Evolutionary conservation across 2,113 vertebrate genomes (phyloP), one percentile per base, ranked within the genome.

Genomic region (Symphodus melops): DNA sequence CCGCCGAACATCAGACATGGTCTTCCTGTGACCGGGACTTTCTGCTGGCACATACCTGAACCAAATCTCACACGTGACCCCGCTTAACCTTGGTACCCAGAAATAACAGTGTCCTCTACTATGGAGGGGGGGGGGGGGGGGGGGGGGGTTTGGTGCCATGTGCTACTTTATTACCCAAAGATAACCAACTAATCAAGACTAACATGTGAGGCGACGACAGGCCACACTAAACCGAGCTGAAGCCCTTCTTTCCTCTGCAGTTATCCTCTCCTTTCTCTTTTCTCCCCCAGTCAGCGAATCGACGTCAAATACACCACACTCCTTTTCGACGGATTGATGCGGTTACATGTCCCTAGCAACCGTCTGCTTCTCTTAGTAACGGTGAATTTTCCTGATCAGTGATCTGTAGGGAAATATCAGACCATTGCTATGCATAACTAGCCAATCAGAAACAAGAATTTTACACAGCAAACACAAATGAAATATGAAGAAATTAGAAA

Each of bases 181-280:
- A 91, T 82, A 93, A 91, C 69, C 91, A 76, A 77, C 25, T n/a
- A n/a, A n/a, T n/a, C n/a, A n/a, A n/a, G n/a, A 77, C 25, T 55
- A 68, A 54, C 28, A 51, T 69, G 61, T 25, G 62, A 83, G 66
- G 92, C 33, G 90, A 68, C 81, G 88, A 94, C 92, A 91, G 79
- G 59, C 66, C 1, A 19, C 78, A 86, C 68, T 80, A 80, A 86
- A 82, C 56, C 36, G 48, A 79, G 66, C 23, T 48, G 77, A 78
- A 84, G 67, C 51, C 33, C 61, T 53, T 70, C 52, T 55, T 33
- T 33, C 28, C 3, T 33, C 28, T 33, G 28, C 6, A 33, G 28
- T 33, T 33, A 33, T 33, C 28, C 28, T 33, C 28, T 33, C 3
- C 28, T 33, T 33, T 33, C 28, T 6, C 28, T 33, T 33, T 33